Conservation (phyloP, 2,113 vertebrate genomes). For the Camelus dromedarius region DNA sequence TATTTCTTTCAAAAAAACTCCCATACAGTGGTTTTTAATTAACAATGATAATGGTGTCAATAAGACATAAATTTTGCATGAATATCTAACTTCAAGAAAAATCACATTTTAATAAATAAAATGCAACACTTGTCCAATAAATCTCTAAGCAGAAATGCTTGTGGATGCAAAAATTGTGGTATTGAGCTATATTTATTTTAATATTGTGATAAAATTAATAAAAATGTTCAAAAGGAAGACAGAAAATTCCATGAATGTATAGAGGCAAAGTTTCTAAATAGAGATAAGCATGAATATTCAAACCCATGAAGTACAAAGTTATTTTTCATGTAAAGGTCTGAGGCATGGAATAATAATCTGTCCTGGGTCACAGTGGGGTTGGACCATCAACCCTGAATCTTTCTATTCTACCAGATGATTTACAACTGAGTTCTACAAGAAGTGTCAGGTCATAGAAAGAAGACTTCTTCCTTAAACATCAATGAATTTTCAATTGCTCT, state of each 20-base stretch:
- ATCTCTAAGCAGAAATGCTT: background rate
- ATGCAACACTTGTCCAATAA: background rate
- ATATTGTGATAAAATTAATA: background rate
- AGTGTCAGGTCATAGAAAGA: background rate
- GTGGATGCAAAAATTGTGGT: background rate
- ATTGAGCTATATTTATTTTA: background rate
- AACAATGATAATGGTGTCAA: background rate
- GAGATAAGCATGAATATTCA: background rate
- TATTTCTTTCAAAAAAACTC: conserved; percentile 6
- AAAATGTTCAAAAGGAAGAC: conserved; percentile 8
- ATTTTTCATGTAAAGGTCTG: background rate
- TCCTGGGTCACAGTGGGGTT: background rate
- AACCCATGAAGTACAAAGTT: background rate
- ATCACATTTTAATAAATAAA: background rate
- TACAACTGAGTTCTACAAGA: background rate
- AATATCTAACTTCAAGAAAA: conserved; percentile 14
- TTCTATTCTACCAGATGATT: background rate
- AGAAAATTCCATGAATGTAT: background rate
- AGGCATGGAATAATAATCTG: background rate
- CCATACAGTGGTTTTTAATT: conserved; percentile 2
- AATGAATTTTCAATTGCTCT: background rate
- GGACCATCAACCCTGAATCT: background rate
- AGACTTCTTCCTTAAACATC: background rate
- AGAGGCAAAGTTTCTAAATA: background rate
- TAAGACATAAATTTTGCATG: background rate